phyloP scores from a whole-genome alignment of 2,888 invertebrate species.

The Coremacera marginata region DNA sequence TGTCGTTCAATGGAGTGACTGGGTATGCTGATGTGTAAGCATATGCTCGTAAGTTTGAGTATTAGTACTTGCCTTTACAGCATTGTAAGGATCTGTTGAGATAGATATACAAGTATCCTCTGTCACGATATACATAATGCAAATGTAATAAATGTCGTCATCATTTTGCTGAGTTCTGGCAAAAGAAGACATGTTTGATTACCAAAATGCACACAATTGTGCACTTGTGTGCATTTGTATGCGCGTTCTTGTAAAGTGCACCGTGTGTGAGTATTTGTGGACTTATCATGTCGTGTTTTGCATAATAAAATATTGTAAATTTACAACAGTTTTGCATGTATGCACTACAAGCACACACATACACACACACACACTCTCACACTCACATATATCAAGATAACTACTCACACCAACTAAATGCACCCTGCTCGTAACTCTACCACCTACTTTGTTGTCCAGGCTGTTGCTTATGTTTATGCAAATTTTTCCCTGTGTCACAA shows the following conservation, averaged over 20 bases:
- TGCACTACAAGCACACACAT: neutral
- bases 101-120: no score
- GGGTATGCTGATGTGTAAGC: no score
- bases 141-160: no score
- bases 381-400: neutral
- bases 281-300: slow-evolving; percentile 10
- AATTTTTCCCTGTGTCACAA: neutral
- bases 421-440: neutral
- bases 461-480: slow-evolving; percentile 10
- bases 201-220: neutral
- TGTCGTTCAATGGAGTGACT: no score
- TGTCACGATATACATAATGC: no score
- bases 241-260: no score
- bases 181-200: slow-evolving; percentile 15
- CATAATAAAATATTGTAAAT: slow-evolving; percentile 30
- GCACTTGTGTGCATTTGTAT: no score
- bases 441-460: neutral
- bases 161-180: neutral
- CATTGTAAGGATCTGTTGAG: no score
- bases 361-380: neutral
- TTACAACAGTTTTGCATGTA: slow-evolving; percentile 2
- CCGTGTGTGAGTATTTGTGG: neutral
- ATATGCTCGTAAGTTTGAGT: no score
- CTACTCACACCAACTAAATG: neutral
- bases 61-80: no score